These are phyloP conservation scores for Calcarius lapponicus DNA, from an alignment of 2,797 vertebrate species.

Conservation along the genomic window DNA sequence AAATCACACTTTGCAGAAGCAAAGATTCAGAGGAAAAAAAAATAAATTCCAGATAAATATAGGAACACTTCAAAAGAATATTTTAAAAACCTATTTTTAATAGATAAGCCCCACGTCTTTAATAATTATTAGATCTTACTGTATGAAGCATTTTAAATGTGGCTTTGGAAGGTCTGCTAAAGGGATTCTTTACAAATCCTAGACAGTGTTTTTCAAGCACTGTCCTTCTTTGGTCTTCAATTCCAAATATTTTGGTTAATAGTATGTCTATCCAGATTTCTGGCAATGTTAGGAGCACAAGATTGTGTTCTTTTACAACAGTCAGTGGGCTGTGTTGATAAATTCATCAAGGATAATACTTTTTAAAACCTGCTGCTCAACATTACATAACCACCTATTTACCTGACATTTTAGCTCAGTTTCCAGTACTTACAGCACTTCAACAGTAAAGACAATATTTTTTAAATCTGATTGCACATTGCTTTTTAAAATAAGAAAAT, in stretches of 20 bases:
- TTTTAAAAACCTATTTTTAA: background rate
- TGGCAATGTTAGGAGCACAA: background rate
- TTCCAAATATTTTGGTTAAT: background rate
- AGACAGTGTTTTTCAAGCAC: background rate
- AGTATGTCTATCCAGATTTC: background rate
- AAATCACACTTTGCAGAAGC: background rate
- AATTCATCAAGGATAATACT: background rate
- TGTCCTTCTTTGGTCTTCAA: background rate
- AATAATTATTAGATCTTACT: background rate
- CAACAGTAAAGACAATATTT: background rate
- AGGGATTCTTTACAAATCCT: background rate
- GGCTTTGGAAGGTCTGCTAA: background rate
- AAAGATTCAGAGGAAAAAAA: background rate
- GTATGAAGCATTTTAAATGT: background rate
- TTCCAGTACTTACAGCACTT: background rate
- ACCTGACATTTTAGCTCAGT: accelerated
- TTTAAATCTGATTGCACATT: background rate
- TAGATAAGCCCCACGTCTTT: background rate
- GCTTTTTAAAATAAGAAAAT: background rate
- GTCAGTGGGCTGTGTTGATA: background rate
- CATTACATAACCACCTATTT: background rate
- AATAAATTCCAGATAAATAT: background rate
- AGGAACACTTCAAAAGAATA: background rate
- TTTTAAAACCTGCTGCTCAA: background rate
- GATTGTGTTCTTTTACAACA: background rate